These are phyloP conservation scores for Pollenia griseotomentosa DNA, from an alignment of 2,888 invertebrate genomes.

Conservation along the genomic window DNA sequence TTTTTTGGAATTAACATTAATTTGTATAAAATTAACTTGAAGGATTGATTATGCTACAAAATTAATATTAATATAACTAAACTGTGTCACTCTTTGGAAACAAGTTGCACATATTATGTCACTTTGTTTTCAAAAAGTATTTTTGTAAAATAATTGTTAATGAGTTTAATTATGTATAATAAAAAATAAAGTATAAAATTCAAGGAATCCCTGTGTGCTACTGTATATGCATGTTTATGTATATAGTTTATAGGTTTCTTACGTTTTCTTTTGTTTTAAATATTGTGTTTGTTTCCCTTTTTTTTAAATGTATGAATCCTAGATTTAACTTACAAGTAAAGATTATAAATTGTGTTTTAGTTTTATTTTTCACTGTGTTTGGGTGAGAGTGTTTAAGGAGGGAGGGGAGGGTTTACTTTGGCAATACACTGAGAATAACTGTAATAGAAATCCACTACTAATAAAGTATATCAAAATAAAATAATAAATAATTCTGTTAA, in stretches of 20 bases:
- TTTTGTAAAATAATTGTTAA: slow-evolving; percentile 7
- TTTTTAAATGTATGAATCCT: slow-evolving; percentile 67
- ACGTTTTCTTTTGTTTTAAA: slow-evolving; percentile 18
- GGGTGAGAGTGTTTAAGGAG: slow-evolving; percentile 15
- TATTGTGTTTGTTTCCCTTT: slow-evolving; percentile 61
- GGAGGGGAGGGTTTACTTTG: slow-evolving; percentile 23
- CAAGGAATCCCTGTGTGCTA: slow-evolving; percentile 65
- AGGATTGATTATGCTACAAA: background rate
- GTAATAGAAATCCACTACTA: no score
- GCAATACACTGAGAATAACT: slow-evolving; percentile 19
- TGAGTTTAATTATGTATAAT: background rate
- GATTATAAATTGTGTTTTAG: slow-evolving; percentile 66
- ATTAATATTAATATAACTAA: background rate
- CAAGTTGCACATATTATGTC: background rate
- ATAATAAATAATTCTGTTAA: no score
- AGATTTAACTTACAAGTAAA: slow-evolving; percentile 68
- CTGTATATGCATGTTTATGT: slow-evolving; percentile 29
- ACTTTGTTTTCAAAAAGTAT: background rate
- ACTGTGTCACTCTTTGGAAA: slow-evolving; percentile 15
- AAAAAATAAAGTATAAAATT: slow-evolving; percentile 36
- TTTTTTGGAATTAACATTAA: background rate
- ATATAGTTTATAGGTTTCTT: slow-evolving; percentile 30
- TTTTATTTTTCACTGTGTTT: slow-evolving; percentile 31
- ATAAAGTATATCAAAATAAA: no score
- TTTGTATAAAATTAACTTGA: slow-evolving; percentile 5